Conservation (phyloP, 2,797 vertebrate species). For the Scomberomorus guttatus region DNA sequence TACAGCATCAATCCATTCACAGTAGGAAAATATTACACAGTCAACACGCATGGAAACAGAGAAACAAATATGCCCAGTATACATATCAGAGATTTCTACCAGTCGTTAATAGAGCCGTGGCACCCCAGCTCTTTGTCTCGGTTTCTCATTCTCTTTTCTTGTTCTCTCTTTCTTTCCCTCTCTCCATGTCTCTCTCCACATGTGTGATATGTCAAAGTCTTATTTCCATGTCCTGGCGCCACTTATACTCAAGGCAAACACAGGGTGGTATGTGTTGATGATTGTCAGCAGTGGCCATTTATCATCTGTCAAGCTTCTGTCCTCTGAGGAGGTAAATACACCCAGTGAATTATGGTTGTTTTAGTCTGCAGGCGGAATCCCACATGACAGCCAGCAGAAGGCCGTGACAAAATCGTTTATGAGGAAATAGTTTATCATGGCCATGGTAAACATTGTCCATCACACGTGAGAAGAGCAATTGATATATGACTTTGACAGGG, state of each 20-base stretch:
- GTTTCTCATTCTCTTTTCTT: slow-evolving; percentile 36
- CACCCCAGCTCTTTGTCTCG: slow-evolving; percentile 19
- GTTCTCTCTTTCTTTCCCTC: slow-evolving; percentile 27
- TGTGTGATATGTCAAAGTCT: slow-evolving; percentile 86
- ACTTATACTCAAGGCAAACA: slow-evolving; percentile 94
- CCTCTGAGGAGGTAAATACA: slow-evolving; percentile 93
- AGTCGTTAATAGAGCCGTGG: slow-evolving; percentile 53
- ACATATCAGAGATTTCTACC: slow-evolving; percentile 64
- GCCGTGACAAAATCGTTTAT: slow-evolving; percentile 87
- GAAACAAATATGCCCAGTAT: slow-evolving; percentile 70
- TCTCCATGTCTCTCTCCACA: slow-evolving; percentile 56
- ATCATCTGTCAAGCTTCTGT: slow-evolving; percentile 94
- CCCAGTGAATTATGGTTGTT: slow-evolving; percentile 93
- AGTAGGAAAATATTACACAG: slow-evolving; percentile 68
- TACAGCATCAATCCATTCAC: slow-evolving; percentile 76
- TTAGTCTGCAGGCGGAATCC: slow-evolving; percentile 92
- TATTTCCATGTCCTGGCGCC: slow-evolving; percentile 92
- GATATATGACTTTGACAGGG: slow-evolving; percentile 63
- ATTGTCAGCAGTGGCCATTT: slow-evolving; percentile 95
- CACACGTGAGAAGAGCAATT: slow-evolving; percentile 68
- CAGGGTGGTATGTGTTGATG: slow-evolving; percentile 90
- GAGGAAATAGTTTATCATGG: slow-evolving; percentile 91
- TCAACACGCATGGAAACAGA: slow-evolving; percentile 55
- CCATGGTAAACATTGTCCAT: slow-evolving; percentile 82
- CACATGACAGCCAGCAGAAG: slow-evolving; percentile 89